Conservation (phyloP, 2,113 vertebrate species). For the Corapipo altera region DNA sequence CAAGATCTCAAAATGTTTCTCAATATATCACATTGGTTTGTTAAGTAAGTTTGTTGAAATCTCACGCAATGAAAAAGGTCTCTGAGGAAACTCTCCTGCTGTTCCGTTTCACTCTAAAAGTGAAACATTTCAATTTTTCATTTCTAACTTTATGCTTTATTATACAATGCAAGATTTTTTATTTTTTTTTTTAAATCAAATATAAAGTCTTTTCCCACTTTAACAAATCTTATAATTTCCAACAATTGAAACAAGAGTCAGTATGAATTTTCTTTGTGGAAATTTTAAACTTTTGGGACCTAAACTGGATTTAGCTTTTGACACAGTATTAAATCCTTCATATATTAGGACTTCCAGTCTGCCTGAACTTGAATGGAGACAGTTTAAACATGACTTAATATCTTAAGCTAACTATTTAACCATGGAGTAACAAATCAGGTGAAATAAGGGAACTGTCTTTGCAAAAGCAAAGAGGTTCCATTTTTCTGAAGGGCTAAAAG, state of each 20-base stretch:
- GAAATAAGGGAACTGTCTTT: background rate
- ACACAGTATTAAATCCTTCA: background rate
- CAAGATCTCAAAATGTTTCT: background rate
- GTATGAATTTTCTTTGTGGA: background rate
- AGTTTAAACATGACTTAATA: background rate
- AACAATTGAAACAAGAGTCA: background rate
- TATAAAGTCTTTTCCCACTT: background rate
- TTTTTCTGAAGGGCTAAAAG: background rate
- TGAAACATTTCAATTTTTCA: background rate
- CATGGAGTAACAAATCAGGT: background rate
- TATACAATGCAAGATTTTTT: background rate
- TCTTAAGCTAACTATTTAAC: background rate
- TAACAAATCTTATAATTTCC: background rate
- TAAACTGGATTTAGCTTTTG: background rate
- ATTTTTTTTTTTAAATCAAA: no score
- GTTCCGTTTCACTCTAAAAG: background rate
- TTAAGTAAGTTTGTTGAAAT: background rate
- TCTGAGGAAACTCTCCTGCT: background rate
- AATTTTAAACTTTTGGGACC: background rate
- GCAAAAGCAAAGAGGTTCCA: background rate
- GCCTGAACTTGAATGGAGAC: background rate
- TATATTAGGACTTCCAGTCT: background rate
- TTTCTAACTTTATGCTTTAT: background rate
- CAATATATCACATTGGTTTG: background rate
- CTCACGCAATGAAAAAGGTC: background rate